Base-by-base conservation (phyloP, 2,888 invertebrate genomes). In the Chrysotoxum bicinctum region DNA sequence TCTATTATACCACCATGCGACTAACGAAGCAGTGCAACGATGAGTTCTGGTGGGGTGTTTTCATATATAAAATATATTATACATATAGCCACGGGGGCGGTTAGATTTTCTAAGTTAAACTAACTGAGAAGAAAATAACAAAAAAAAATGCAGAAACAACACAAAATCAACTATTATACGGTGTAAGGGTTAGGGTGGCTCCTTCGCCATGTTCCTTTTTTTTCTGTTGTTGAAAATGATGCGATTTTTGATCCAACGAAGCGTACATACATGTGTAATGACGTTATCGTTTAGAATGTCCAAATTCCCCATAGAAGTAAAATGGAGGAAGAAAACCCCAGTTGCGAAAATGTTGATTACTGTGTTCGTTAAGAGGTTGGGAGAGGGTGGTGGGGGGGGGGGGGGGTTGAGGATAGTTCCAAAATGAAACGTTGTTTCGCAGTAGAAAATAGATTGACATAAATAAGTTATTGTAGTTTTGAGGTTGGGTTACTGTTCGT, bases 191-290 rank as follows among this genome's bases (percentile, higher is more conserved):
- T 43, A 32, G 35, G 72, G 60, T 45, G 32, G 6, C 7, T 40
- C 19, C 14, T 60, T 48, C n/a, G n/a, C 35, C 9, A 1, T 40
- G 40, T 8, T 43, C 2, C 2, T 37, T 10, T 32, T 48, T 32
- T 14, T 35, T 52, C 40, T 50, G 19, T 21, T 32, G 37, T 16
- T 37, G 62, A n/a, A 26, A 16, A 43, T 76, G 69, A 85, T 85
- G 73, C 85, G 81, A 85, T 85, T 80, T 68, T 50, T 81, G 85
- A 85, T 85, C 76, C 85, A 81, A 37, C 77, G 68, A 81, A 76
- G 68, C 85, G 73, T 69, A 50, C 43, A 56, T 66, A 45, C 85
- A 85, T 81, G 78, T 77, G 85, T 80, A 85, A 85, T 81, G 85
- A 69, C 50, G 60, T 85, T 85, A 85, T 79, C 76, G 40, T 52